Percentiles rank a stretch among this genome's conserved stretches.
Conservation (phyloP, 1,140 invertebrate genomes). For the Lordiphosa stackelbergi region DNA sequence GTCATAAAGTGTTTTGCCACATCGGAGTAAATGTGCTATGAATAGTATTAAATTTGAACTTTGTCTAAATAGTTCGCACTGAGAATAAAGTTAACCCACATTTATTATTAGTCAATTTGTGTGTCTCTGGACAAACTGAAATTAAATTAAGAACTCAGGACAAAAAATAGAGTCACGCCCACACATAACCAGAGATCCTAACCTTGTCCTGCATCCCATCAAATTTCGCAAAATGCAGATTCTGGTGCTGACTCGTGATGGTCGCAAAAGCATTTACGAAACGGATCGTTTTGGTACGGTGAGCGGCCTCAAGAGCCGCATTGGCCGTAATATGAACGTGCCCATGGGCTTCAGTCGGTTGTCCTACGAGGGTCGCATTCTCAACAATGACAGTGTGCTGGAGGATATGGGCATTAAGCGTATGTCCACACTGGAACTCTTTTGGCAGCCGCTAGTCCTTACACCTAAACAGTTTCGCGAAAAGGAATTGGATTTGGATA, state of each 20-base stretch:
- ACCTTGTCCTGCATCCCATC: too few relatives aligned
- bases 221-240: conserved; percentile 46
- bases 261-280: conserved; percentile 47
- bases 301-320: conserved; percentile 38
- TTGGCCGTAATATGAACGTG: conserved; percentile 43
- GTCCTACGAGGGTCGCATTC: conserved; percentile 42
- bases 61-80: too few relatives aligned
- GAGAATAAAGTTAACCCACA: too few relatives aligned
- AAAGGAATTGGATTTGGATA: conserved; percentile 44
- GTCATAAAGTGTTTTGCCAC: too few relatives aligned
- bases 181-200: not conserved
- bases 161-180: not conserved
- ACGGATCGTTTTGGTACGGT: conserved; percentile 44
- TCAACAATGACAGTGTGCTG: conserved; percentile 36
- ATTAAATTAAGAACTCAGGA: not conserved
- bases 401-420: conserved; percentile 47
- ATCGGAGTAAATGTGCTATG: too few relatives aligned
- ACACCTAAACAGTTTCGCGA: conserved; percentile 43
- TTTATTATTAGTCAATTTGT: too few relatives aligned
- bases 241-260: conserved; percentile 49
- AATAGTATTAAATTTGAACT: too few relatives aligned
- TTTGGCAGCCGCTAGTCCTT: conserved; percentile 53
- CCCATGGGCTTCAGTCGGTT: conserved; percentile 61
- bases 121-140: too few relatives aligned
- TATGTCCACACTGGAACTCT: conserved; percentile 53